Conservation (phyloP, 2,888 invertebrate genomes). For the Idaea aversata region DNA sequence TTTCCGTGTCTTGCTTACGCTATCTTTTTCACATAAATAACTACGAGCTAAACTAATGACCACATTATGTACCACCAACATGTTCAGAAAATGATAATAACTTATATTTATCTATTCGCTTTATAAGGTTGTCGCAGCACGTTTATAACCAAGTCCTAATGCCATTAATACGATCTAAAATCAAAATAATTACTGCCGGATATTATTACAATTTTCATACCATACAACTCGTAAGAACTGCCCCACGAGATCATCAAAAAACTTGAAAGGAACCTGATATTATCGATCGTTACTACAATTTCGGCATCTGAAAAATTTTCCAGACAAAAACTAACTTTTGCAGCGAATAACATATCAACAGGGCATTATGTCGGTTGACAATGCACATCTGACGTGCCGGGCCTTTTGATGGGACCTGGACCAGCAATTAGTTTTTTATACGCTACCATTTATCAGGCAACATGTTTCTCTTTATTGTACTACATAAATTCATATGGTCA, state of each 20-base stretch:
- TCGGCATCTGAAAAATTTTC: constrained; percentile 32
- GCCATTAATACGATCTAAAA: background rate
- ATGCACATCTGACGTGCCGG: constrained; percentile 45
- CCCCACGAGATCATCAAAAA: constrained; percentile 9
- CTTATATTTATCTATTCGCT: background rate
- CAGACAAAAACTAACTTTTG: constrained; percentile 34
- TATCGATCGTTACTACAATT: constrained; percentile 34
- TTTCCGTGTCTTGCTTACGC: background rate
- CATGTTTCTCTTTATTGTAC: constrained; percentile 32
- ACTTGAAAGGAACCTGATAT: constrained; percentile 25
- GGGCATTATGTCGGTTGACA: constrained; percentile 48
- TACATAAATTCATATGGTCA: constrained; percentile 22
- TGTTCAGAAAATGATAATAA: background rate
- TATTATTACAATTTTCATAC: background rate
- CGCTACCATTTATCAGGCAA: constrained; percentile 20
- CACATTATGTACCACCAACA: background rate
- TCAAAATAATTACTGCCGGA: background rate
- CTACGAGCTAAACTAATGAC: background rate
- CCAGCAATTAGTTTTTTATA: constrained; percentile 54
- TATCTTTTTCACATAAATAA: background rate
- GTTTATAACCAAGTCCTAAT: constrained; percentile 4
- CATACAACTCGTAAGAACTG: constrained; percentile 3
- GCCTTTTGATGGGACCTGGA: constrained; percentile 46
- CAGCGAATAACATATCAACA: constrained; percentile 42
- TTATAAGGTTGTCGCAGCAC: background rate